Conservation (phyloP, 2,797 vertebrate species). For the Anisognathus igniventris region DNA sequence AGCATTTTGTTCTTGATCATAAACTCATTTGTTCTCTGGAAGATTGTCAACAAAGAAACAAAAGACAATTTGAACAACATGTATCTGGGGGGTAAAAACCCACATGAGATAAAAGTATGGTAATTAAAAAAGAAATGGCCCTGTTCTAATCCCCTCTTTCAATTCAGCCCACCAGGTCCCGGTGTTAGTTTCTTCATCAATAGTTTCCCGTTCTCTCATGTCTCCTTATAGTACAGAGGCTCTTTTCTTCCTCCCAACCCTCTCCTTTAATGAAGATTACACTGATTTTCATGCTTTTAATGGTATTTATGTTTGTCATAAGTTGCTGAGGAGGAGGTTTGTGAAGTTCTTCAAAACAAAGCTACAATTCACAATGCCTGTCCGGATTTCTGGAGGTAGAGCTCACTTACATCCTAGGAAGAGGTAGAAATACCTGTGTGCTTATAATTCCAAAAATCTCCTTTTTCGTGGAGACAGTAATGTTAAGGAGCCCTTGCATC, state of each 20-base stretch:
- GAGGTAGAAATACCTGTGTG: not conserved
- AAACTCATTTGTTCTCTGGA: conserved; percentile 23
- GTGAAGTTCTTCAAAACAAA: not conserved
- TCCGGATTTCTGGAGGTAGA: not conserved
- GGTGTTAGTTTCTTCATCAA: not conserved
- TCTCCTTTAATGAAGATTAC: not conserved
- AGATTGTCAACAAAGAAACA: not conserved
- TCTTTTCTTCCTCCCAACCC: not conserved
- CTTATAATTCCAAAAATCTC: not conserved
- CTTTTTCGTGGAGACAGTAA: not conserved
- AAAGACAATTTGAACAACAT: not conserved
- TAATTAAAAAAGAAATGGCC: not conserved
- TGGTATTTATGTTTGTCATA: not conserved
- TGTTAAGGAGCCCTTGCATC: not conserved
- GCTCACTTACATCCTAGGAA: not conserved
- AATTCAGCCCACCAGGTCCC: not conserved
- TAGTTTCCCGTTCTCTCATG: not conserved
- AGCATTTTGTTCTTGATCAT: not conserved
- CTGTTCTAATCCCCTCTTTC: not conserved
- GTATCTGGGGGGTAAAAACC: not conserved
- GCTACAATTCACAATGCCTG: not conserved
- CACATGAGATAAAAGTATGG: not conserved
- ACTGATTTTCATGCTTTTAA: not conserved
- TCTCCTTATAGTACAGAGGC: not conserved
- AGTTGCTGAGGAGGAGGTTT: not conserved